These are phyloP conservation scores for Lucilia cuprina DNA, from an alignment of 1,140 invertebrate genomes.

Conservation along the genomic window DNA sequence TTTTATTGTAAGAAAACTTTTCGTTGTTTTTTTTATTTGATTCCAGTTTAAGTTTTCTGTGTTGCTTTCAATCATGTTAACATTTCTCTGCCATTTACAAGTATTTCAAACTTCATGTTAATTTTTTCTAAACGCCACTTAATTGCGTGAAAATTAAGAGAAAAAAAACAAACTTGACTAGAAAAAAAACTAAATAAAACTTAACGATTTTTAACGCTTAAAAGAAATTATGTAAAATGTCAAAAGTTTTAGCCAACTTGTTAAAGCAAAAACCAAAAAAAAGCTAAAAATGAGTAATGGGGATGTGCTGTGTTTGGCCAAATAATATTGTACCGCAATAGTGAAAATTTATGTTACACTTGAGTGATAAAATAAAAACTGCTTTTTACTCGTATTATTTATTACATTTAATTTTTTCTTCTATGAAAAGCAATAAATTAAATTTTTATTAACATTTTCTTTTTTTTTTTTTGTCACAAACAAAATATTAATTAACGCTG, in stretches of 20 bases:
- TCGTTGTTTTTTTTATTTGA: no score
- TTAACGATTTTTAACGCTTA: constrained; percentile 1
- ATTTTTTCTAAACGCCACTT: constrained; percentile 7
- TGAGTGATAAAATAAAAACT: background rate
- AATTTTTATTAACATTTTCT: background rate
- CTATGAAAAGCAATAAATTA: background rate
- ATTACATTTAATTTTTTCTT: background rate
- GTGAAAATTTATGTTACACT: background rate
- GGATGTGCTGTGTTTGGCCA: background rate
- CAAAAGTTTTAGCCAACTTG: background rate
- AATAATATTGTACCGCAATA: background rate
- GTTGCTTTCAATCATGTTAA: background rate
- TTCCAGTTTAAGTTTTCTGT: background rate
- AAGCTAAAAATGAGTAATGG: no score
- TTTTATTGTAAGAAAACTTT: background rate
- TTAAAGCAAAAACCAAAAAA: background rate
- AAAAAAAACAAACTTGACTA: background rate
- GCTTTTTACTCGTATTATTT: background rate
- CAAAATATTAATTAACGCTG: background rate
- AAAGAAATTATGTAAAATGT: background rate
- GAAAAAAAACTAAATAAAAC: background rate
- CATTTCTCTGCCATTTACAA: background rate
- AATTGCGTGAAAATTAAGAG: constrained; percentile 8
- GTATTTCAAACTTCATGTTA: background rate
- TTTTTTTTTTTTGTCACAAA: background rate